Conservation (phyloP, 2,888 invertebrate genomes). For the Synergus itoensis region DNA sequence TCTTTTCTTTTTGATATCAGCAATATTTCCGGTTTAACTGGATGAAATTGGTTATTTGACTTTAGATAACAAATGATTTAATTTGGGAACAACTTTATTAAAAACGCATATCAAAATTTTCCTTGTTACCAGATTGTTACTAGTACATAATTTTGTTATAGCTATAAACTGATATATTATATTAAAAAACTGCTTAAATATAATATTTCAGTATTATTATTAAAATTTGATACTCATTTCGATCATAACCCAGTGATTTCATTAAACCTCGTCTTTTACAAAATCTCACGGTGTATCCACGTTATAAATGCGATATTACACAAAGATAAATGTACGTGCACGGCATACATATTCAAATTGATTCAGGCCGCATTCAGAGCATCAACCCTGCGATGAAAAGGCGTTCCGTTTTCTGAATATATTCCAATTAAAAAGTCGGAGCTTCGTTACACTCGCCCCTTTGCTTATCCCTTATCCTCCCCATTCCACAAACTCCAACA, state of each 20-base stretch:
- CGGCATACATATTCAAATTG: conserved; percentile 56
- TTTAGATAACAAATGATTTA: too few relatives aligned
- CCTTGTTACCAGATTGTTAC: too few relatives aligned
- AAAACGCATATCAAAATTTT: too few relatives aligned
- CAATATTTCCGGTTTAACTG: too few relatives aligned
- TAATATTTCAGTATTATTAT: too few relatives aligned
- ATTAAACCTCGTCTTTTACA: neutral
- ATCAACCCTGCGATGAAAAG: conserved; percentile 76
- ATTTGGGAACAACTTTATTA: too few relatives aligned
- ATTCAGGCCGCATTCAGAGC: conserved; percentile 74
- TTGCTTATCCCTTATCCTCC: conserved; percentile 54
- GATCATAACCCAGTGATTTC: conserved; percentile 2
- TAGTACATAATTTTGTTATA: too few relatives aligned
- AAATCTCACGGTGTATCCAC: neutral
- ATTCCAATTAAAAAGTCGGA: conserved; percentile 78
- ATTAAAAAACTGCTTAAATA: too few relatives aligned
- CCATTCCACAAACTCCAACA: conserved; percentile 31
- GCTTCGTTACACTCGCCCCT: conserved; percentile 77
- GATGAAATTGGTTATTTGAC: too few relatives aligned
- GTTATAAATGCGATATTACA: conserved; percentile 33
- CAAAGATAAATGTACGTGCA: conserved; percentile 29
- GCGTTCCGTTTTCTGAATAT: conserved; percentile 77
- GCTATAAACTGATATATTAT: too few relatives aligned
- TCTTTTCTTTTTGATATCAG: too few relatives aligned
- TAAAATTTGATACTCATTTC: neutral